Evolutionary conservation across 2,888 invertebrate genomes (phyloP).

Genomic region (Xiphydria camelus): DNA sequence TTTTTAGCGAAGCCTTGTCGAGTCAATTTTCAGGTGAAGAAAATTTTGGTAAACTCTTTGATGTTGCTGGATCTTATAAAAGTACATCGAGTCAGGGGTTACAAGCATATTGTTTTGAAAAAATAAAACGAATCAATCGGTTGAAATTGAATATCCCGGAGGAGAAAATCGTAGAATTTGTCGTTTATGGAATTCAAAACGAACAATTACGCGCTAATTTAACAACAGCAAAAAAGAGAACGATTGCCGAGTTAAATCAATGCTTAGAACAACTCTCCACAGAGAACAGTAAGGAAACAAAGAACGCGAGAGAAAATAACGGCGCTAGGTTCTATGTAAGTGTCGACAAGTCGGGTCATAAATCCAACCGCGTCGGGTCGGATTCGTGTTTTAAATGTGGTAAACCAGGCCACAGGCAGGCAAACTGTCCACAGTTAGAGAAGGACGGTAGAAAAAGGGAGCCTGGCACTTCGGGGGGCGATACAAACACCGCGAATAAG

Average conservation of each 20-base stretch:
- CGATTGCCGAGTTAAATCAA: too few species aligned
- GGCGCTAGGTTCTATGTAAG: too few species aligned
- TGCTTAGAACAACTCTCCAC: too few species aligned
- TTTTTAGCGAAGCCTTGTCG: conserved; percentile 15
- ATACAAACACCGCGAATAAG: too few species aligned
- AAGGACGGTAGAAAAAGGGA: not conserved
- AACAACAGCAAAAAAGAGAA: conserved; percentile 1
- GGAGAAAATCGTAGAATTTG: conserved; percentile 10
- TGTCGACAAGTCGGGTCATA: too few species aligned
- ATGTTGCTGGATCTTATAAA: not conserved
- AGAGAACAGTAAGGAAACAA: too few species aligned
- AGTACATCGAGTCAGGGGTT: not conserved
- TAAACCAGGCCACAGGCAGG: conserved; percentile 4
- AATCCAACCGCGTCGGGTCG: too few species aligned
- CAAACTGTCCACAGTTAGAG: too few species aligned
- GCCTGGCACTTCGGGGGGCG: too few species aligned
- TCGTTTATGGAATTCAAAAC: conserved; percentile 24
- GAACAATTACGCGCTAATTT: not conserved
- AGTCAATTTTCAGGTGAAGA: conserved; percentile 21
- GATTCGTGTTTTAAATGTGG: too few species aligned
- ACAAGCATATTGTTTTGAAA: conserved; percentile 17
- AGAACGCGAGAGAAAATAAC: too few species aligned
- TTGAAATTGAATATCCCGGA: not conserved
- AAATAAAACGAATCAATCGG: not conserved
- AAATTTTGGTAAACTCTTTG: conserved; percentile 16